phyloP scores from a whole-genome alignment of 1,140 invertebrate genomes.

The Macrocentrus cingulum region DNA sequence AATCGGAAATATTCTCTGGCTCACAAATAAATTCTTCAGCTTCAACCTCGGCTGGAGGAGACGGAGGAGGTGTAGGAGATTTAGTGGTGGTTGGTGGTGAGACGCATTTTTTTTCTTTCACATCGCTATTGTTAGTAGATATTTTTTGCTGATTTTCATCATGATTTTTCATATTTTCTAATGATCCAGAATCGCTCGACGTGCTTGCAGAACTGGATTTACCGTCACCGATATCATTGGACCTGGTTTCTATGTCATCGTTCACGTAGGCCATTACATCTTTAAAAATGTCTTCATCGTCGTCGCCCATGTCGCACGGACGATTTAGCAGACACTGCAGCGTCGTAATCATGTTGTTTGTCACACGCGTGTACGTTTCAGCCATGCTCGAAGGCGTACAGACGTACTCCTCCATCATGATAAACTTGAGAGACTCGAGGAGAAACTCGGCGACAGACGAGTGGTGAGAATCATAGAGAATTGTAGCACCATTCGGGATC shows the following conservation, averaged over 20 bases:
- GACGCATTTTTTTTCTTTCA: too few species aligned
- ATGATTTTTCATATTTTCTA: too few species aligned
- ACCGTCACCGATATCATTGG: not conserved
- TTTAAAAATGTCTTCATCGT: not conserved
- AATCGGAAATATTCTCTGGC: too few species aligned
- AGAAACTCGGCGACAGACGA: slow-evolving; percentile 35
- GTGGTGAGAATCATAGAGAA: slow-evolving; percentile 16
- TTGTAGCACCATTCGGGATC: slow-evolving; percentile 10
- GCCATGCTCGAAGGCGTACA: slow-evolving; percentile 23
- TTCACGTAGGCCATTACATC: not conserved
- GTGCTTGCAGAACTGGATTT: too few species aligned
- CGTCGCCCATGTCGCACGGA: not conserved
- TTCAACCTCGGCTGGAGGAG: too few species aligned
- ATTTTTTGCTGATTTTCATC: too few species aligned
- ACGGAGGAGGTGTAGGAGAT: too few species aligned
- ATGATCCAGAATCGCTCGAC: too few species aligned
- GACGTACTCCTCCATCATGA: slow-evolving; percentile 27
- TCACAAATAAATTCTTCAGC: too few species aligned
- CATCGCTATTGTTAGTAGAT: too few species aligned
- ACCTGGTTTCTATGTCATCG: not conserved
- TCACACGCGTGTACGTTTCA: slow-evolving; percentile 21
- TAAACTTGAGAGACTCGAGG: slow-evolving; percentile 31
- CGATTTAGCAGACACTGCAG: slow-evolving; percentile 21
- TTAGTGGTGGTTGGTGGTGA: too few species aligned
- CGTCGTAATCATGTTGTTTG: slow-evolving; percentile 17